These are phyloP conservation scores for Karalla daura DNA, from an alignment of 2,797 vertebrate species.

Conservation along the genomic window DNA sequence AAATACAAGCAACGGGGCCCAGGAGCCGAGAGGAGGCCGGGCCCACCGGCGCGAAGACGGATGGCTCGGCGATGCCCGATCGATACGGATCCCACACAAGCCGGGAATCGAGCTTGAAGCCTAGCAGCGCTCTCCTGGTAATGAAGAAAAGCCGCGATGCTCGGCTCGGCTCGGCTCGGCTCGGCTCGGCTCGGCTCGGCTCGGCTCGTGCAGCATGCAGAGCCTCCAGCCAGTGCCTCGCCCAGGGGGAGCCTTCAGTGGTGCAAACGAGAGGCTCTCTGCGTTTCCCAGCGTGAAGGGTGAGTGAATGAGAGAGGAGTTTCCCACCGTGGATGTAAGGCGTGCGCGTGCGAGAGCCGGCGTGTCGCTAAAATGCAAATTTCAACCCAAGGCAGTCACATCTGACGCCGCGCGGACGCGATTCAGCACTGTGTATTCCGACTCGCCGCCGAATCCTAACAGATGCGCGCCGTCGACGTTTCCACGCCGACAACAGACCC, in stretches of 20 bases:
- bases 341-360: too few species aligned
- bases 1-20: constrained; percentile 41
- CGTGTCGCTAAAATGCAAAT: too few species aligned
- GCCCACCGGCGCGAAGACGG: constrained; percentile 46
- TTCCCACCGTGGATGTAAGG: too few species aligned
- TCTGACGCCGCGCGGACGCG: too few species aligned
- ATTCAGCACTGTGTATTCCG: too few species aligned
- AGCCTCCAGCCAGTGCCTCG: neutral
- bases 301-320: too few species aligned
- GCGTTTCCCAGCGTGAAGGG: neutral
- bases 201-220: too few species aligned
- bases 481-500: too few species aligned
- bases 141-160: constrained; percentile 28
- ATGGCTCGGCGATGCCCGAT: constrained; percentile 53
- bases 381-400: neutral
- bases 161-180: too few species aligned
- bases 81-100: constrained; percentile 54
- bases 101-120: constrained; percentile 31
- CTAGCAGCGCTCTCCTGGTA: constrained; percentile 4
- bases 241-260: neutral
- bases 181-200: too few species aligned
- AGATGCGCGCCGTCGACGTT: too few species aligned
- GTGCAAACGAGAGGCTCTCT: neutral
- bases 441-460: too few species aligned
- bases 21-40: constrained; percentile 17